Evolutionary conservation across 2,888 invertebrate genomes (phyloP).

Genomic region (Plusia festucae): DNA sequence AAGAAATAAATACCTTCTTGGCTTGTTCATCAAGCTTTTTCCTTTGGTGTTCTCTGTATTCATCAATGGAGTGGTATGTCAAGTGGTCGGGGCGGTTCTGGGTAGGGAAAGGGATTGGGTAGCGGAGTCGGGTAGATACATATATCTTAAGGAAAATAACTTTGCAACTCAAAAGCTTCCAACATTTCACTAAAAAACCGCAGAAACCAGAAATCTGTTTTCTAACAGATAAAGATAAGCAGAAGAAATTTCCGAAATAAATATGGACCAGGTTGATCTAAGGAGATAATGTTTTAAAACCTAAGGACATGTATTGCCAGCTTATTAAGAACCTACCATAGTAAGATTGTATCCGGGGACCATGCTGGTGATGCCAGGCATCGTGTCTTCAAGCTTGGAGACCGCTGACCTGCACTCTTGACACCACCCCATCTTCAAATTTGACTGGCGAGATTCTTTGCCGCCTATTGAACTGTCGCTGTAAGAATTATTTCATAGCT

Average conservation of each 20-base stretch:
- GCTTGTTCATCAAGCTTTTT: conserved; percentile 70
- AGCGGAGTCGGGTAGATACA: conserved; percentile 9
- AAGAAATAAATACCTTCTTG: conserved; percentile 40
- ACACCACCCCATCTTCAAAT: conserved; percentile 85
- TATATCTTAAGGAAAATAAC: no score
- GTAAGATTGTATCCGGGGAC: conserved; percentile 77
- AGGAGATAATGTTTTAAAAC: no score
- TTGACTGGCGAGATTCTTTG: conserved; percentile 60
- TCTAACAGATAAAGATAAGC: no score
- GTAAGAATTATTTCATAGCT: conserved; percentile 12
- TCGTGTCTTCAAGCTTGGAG: conserved; percentile 77
- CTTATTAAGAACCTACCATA: conserved; percentile 58
- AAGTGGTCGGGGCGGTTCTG: conserved; percentile 64
- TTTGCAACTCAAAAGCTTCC: no score
- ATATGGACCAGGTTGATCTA: no score
- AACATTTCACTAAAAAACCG: no score
- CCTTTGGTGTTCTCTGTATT: conserved; percentile 80
- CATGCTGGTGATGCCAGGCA: conserved; percentile 83
- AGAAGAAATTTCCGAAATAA: no score
- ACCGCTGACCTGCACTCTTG: conserved; percentile 84
- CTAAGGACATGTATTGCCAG: background rate
- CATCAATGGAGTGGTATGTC: conserved; percentile 75
- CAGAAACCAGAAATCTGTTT: no score
- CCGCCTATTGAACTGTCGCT: conserved; percentile 64
- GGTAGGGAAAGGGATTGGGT: conserved; percentile 29